A percentile compares a stretch with the other conserved stretches of the same genome.
Conservation (phyloP, 1,140 invertebrate genomes). For the Oncopeltus fasciatus region DNA sequence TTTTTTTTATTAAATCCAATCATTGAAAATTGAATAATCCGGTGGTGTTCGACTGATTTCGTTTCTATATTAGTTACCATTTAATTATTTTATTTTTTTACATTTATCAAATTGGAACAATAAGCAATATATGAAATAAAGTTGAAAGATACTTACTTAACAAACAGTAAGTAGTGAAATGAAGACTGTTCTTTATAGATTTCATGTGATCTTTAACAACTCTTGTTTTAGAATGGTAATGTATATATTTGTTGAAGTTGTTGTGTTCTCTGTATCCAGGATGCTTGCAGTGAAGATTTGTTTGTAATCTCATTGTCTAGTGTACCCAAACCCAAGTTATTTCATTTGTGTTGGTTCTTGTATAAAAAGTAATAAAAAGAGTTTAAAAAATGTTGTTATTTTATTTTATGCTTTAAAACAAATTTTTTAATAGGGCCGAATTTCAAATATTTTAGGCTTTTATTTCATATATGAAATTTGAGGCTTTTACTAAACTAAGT, state of each 20-base stretch:
- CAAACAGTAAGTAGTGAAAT: neutral
- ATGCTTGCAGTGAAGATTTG: neutral
- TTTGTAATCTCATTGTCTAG: neutral
- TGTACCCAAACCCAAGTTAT: neutral
- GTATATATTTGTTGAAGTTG: constrained; percentile 7
- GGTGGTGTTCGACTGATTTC: neutral
- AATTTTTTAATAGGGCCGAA: too few species aligned
- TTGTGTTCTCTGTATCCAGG: neutral
- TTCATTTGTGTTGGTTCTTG: constrained; percentile 1
- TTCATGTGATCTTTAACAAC: neutral
- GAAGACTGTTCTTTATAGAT: neutral
- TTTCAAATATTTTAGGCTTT: too few species aligned
- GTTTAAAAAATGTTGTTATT: neutral
- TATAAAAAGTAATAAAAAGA: neutral
- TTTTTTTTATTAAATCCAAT: neutral
- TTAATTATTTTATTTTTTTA: neutral
- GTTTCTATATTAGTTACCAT: neutral
- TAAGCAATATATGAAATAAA: neutral
- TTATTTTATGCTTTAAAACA: neutral
- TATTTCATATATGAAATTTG: too few species aligned
- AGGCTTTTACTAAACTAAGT: too few species aligned
- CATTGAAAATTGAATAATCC: neutral
- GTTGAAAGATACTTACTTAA: neutral
- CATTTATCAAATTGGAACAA: neutral
- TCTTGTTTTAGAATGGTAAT: neutral